Percentiles rank a stretch among this genome's conserved stretches.
phyloP scores from a whole-genome alignment of 2,888 invertebrate genomes.

The Sesia apiformis region DNA sequence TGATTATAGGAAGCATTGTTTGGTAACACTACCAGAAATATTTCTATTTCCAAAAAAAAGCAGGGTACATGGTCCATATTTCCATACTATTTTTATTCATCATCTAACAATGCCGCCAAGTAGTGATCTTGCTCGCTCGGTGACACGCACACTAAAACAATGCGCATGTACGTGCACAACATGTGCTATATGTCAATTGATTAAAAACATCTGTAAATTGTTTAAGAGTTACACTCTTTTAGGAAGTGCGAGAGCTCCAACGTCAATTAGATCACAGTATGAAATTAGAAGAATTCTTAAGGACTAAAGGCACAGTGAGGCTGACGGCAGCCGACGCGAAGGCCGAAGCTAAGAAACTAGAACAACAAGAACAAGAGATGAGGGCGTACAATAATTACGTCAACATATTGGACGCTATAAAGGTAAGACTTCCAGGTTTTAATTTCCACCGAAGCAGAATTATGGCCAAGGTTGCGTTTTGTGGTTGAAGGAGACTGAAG shows the following conservation, averaged over 20 bases:
- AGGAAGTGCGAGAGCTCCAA: constrained; percentile 92
- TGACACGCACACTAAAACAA: too few species aligned
- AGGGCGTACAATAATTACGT: constrained; percentile 82
- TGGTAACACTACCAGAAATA: constrained; percentile 33
- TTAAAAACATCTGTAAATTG: too few species aligned
- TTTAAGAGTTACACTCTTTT: not conserved
- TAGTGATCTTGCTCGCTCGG: too few species aligned
- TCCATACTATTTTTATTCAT: too few species aligned
- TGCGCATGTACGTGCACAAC: too few species aligned
- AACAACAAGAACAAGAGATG: constrained; percentile 79
- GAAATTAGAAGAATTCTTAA: constrained; percentile 88
- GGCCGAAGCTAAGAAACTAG: constrained; percentile 80
- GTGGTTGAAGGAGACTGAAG: too few species aligned
- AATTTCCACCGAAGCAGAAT: not conserved
- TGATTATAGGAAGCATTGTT: constrained; percentile 62
- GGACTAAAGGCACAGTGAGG: constrained; percentile 87
- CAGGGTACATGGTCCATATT: too few species aligned
- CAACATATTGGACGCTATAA: constrained; percentile 83
- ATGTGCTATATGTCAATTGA: too few species aligned
- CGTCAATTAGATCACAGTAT: constrained; percentile 89
- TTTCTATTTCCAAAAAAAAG: constrained; percentile 28
- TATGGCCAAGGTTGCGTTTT: too few species aligned
- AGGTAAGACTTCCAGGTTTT: constrained; percentile 42
- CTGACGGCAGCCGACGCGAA: constrained; percentile 84
- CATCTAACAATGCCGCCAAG: too few species aligned